Evolutionary conservation across 2,797 vertebrate genomes (phyloP), one percentile per base, ranked within the genome.

Genomic region (Spinus pinus): DNA sequence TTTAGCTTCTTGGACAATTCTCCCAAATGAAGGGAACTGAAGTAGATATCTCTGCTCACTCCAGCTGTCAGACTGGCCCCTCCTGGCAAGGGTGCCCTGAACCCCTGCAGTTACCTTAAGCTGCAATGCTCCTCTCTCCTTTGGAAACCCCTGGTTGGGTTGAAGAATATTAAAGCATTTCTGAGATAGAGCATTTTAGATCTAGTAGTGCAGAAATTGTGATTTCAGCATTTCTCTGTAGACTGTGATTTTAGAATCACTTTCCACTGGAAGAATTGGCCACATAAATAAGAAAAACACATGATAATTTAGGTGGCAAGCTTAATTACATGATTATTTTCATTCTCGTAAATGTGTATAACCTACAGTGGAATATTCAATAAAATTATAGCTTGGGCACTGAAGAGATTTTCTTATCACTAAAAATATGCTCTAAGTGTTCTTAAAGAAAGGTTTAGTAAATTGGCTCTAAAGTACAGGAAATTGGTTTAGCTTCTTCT

Each of bases 241-340:
- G 66, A 7, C 49, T 66, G 14, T 70, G 87, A 57, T 73, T 77
- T 81, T 35, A 69, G 66, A 90, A 35, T 67, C 37, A 17, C 46
- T 82, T 81, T 86, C 49, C 50, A 70, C 33, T 42, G 60, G 28
- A 81, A 37, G 53, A 77, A 84, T 60, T 73, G 30, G 77, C 56
- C 49, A n/a, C 71, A 61, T 83, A 90, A 91, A 81, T 64, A 81
- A 90, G 87, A 47, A 91, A 96, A 96, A 61, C 56, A 71, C 56
- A 44, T 2, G n/a, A 64, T 93, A 92, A 97, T 93, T 94, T 95
- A 71, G 50, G 51, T 81, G 67, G 80, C 64, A 86, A 84, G 80
- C 56, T 74, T 94, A 94, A 94, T 90, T 95, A 77, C 30, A 14
- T 81, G 64, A 94, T 94, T 96, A 91, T 86, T 92, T 95, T 64